Evolutionary conservation across 2,113 vertebrate species (phyloP).

Genomic region (Neomonachus schauinslandi): DNA sequence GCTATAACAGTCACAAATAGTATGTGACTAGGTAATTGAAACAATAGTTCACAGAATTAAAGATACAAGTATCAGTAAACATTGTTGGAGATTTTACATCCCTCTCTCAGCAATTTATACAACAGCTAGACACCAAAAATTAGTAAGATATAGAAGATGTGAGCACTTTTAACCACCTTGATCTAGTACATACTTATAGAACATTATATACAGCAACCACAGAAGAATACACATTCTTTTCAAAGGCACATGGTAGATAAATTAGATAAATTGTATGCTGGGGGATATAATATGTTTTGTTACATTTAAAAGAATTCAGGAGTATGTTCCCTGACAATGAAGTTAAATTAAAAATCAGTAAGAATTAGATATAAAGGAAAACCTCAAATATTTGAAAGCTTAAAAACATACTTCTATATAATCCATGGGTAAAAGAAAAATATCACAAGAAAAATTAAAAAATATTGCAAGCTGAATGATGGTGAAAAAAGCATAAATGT

Average conservation of each 20-base stretch:
- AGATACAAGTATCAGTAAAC: background rate
- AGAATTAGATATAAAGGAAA: background rate
- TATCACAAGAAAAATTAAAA: background rate
- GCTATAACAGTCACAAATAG: background rate
- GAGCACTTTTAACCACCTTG: background rate
- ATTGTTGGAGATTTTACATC: background rate
- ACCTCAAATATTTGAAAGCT: background rate
- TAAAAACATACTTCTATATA: background rate
- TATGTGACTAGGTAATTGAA: background rate
- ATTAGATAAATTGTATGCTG: background rate
- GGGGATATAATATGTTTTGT: background rate
- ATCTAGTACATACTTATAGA: background rate
- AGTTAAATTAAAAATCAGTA: background rate
- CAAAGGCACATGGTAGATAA: background rate
- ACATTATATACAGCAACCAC: background rate
- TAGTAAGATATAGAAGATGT: background rate
- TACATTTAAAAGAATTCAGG: background rate
- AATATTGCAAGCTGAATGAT: background rate
- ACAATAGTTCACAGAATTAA: background rate
- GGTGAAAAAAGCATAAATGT: background rate
- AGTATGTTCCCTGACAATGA: background rate
- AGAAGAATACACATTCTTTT: background rate
- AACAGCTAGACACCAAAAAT: background rate
- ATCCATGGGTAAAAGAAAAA: background rate
- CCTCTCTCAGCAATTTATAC: background rate